Conservation (phyloP, 64 coral and sea anemone species). For the Trachythela sp. region DNA sequence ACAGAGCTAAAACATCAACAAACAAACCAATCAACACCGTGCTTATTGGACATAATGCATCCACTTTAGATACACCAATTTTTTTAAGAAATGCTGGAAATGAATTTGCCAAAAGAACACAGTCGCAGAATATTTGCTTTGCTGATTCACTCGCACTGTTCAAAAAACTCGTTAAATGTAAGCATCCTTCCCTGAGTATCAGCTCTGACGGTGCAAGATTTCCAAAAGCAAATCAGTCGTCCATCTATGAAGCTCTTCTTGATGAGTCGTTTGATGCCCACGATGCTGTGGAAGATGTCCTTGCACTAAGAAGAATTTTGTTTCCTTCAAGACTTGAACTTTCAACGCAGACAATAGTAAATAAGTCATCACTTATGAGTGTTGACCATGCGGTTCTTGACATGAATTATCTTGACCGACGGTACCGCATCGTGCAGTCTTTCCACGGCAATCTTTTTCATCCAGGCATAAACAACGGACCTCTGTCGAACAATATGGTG, state of each 20-base stretch:
- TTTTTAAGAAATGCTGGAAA: conserved; percentile 36
- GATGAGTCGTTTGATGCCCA: no score
- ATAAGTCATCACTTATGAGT: not conserved
- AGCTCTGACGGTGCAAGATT: no score
- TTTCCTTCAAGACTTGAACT: no score
- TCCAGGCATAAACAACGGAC: not conserved
- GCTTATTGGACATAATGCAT: not conserved
- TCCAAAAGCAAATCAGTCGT: no score
- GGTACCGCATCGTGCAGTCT: conserved; percentile 18
- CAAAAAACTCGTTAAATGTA: not conserved
- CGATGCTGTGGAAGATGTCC: conserved; percentile 53
- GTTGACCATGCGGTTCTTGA: not conserved
- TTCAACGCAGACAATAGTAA: no score
- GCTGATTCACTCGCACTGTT: conserved; percentile 40
- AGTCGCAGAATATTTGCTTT: conserved; percentile 27
- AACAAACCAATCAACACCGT: not conserved
- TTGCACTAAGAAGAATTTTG: conserved; percentile 45
- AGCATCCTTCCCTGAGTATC: no score
- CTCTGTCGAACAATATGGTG: not conserved
- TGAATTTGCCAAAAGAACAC: not conserved
- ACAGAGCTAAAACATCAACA: not conserved
- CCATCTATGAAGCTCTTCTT: no score
- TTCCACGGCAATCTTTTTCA: conserved; percentile 31
- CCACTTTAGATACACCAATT: conserved; percentile 39
- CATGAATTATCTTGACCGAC: not conserved